Conservation (phyloP, 1,140 invertebrate genomes). For the Neodiprion lecontei region DNA sequence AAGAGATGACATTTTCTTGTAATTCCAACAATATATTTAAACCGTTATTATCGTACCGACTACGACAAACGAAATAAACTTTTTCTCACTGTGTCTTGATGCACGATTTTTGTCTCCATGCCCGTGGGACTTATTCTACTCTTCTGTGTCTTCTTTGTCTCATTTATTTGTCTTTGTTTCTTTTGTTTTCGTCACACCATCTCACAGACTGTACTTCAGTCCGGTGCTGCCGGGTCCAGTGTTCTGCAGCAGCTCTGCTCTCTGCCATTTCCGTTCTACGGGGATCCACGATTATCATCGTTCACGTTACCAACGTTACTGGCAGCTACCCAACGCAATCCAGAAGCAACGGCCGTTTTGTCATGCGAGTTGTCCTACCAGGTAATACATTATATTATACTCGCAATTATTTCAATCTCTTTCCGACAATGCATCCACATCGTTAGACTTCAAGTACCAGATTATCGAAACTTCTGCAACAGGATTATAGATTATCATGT, state of each 20-base stretch:
- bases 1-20: too few relatives aligned
- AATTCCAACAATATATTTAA: too few relatives aligned
- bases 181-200: constrained; percentile 28
- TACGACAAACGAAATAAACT: too few relatives aligned
- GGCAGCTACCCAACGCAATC: constrained; percentile 77
- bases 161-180: not conserved
- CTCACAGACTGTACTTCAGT: constrained; percentile 74
- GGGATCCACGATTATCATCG: constrained; percentile 74
- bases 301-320: constrained; percentile 89
- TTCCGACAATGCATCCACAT: not conserved
- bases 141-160: not conserved
- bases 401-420: not conserved
- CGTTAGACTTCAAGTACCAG: not conserved
- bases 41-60: too few relatives aligned
- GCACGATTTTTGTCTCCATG: too few relatives aligned
- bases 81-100: too few relatives aligned
- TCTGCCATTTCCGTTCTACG: constrained; percentile 89
- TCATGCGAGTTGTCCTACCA: constrained; percentile 83
- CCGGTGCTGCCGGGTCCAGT: constrained; percentile 82
- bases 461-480: constrained; percentile 3
- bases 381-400: constrained; percentile 58
- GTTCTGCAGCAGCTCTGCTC: constrained; percentile 90
- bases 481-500: not conserved
- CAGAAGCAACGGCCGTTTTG: constrained; percentile 73
- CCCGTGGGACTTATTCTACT: too few relatives aligned